A percentile compares a stretch with the other conserved stretches of the same genome.
phyloP scores from a whole-genome alignment of 2,888 invertebrate genomes.

The Aradus depressus region DNA sequence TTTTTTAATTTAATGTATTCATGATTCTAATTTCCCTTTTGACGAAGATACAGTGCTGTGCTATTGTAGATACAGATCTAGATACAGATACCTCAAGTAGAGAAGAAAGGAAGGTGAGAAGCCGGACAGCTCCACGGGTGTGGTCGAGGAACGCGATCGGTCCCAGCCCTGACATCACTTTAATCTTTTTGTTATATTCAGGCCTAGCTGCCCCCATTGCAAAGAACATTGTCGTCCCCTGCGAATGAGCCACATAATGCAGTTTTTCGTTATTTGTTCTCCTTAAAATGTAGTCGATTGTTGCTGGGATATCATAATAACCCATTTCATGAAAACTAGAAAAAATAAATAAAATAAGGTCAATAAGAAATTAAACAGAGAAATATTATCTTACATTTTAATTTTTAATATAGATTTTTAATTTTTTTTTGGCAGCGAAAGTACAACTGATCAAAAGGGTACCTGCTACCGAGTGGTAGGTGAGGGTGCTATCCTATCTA shows the following conservation, averaged over 20 bases:
- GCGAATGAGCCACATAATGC: slow-evolving; percentile 80
- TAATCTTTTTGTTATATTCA: slow-evolving; percentile 53
- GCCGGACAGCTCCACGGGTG: slow-evolving; percentile 49
- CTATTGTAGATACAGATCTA: background rate
- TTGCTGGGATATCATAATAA: slow-evolving; percentile 72
- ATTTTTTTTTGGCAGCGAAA: too few species aligned
- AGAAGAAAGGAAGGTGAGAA: background rate
- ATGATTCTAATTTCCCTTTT: too few species aligned
- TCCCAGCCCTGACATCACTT: slow-evolving; percentile 44
- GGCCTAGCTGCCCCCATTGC: slow-evolving; percentile 56
- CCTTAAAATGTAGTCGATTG: slow-evolving; percentile 55
- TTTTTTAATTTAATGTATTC: too few species aligned
- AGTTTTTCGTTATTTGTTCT: slow-evolving; percentile 43
- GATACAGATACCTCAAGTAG: background rate
- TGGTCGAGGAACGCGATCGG: slow-evolving; percentile 58
- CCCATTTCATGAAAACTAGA: slow-evolving; percentile 84
- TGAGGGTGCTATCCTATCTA: too few species aligned
- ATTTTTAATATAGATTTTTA: too few species aligned
- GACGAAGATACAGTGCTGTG: too few species aligned
- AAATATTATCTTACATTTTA: too few species aligned
- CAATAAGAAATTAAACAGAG: too few species aligned
- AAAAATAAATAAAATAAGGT: too few species aligned
- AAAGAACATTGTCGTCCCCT: slow-evolving; percentile 72
- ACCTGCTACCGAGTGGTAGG: too few species aligned
- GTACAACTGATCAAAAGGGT: too few species aligned